These are phyloP conservation scores for Pterocles gutturalis DNA, from an alignment of 2,113 vertebrate genomes.

Conservation along the genomic window DNA sequence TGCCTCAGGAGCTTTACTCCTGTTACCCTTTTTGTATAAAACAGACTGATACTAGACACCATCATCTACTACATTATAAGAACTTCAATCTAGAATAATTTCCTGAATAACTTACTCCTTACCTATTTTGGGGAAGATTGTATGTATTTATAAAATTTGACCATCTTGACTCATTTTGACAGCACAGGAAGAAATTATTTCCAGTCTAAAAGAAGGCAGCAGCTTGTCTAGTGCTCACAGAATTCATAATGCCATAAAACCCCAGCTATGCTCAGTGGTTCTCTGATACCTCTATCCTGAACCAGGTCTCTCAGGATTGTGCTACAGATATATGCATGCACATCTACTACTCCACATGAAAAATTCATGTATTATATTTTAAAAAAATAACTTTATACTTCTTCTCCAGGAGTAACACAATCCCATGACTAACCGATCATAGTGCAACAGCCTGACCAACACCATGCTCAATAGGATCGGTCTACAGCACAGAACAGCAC, in stretches of 20 bases:
- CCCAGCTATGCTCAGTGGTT: background rate
- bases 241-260: background rate
- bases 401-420: background rate
- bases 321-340: background rate
- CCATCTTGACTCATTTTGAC: background rate
- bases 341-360: background rate
- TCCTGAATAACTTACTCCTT: background rate
- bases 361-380: background rate
- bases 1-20: background rate
- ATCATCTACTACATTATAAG: background rate
- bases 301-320: background rate
- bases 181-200: background rate
- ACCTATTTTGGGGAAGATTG: background rate
- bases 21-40: background rate
- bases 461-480: background rate
- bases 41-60: background rate
- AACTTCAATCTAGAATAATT: background rate
- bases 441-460: background rate
- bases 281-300: background rate
- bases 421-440: too few relatives aligned
- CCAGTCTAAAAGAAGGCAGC: background rate
- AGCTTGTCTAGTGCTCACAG: background rate
- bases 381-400: background rate
- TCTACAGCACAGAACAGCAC: background rate
- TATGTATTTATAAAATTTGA: background rate